Evolutionary conservation across 2,797 vertebrate species (phyloP).

Genomic region (Limosa lapponica): DNA sequence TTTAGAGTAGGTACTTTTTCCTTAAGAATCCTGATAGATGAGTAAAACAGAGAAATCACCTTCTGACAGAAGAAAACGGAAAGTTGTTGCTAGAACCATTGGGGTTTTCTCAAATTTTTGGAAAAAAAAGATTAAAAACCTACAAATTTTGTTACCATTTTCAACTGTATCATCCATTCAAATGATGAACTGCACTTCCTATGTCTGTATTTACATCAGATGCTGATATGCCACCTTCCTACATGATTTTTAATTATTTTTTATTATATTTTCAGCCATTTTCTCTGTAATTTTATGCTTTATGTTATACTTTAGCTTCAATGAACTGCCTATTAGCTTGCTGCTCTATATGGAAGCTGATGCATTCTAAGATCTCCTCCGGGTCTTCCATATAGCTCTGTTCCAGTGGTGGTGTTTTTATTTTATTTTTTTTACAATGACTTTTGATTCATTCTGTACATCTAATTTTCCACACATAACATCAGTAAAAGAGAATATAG

Average conservation of each 20-base stretch:
- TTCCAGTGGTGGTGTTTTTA: slow-evolving; percentile 15
- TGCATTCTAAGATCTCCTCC: slow-evolving; percentile 11
- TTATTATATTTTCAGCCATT: slow-evolving; percentile 64
- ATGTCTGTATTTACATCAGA: slow-evolving; percentile 59
- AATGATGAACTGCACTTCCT: slow-evolving; percentile 32
- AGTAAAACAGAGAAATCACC: not conserved
- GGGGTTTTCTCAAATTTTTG: not conserved
- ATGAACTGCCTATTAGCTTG: slow-evolving; percentile 67
- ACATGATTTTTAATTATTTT: slow-evolving; percentile 67
- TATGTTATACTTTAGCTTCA: slow-evolving; percentile 57
- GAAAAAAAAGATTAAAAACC: not conserved
- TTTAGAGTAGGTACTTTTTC: not conserved
- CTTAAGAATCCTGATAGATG: not conserved
- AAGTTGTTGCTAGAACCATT: not conserved
- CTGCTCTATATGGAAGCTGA: slow-evolving; percentile 23
- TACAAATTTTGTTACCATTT: slow-evolving; percentile 2
- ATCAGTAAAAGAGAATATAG: slow-evolving; percentile 69
- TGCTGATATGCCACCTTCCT: slow-evolving; percentile 32
- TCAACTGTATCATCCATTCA: slow-evolving; percentile 1
- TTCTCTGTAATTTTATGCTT: slow-evolving; percentile 55
- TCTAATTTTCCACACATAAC: slow-evolving; percentile 67
- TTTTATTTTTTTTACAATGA: slow-evolving; percentile 41
- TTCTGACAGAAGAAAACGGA: not conserved
- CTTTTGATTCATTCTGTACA: slow-evolving; percentile 66
- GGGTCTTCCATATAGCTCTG: slow-evolving; percentile 58